Evolutionary conservation across 2,797 vertebrate genomes (phyloP), one percentile per base, ranked within the genome.

Genomic region (Neopelma chrysocephalum): DNA sequence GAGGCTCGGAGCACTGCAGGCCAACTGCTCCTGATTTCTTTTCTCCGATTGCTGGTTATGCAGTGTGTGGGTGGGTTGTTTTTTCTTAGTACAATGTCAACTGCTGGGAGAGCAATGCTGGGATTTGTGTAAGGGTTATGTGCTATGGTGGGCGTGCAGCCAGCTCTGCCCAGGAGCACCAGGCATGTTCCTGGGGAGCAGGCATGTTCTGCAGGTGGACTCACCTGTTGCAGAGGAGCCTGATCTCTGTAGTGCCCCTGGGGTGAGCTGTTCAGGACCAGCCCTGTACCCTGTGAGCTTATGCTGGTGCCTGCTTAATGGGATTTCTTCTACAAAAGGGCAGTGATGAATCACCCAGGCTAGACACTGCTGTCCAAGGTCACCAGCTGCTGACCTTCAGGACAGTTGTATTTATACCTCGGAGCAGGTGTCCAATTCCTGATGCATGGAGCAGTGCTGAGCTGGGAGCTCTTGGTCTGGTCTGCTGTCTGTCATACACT

Each of bases 381-480:
- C 70, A 79, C 86, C 90, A 96, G 89, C 91, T 94, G 89, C 90
- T 95, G 92, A 82, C 96, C 96, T 97, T 96, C 90, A 91, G 94
- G 91, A 82, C 86, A 89, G 77, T 11, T 19, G 51, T 82, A 96
- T 97, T 97, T 96, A 94, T 93, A 92, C 66, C 76, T 81, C 1
- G 0, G 50, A 92, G 81, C 60, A 61, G 71, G 79, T 15, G 0
- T 21, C 70, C 94, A 93, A 94, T 94, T 93, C 64, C 75, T 94
- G 93, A 92, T 95, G 81, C 42, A 21, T 1, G 1, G 21, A 62
- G 73, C 93, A 29, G 38, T 5, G 88, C 73, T 32, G 40, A 72
- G 53, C 58, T 43, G 36, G 34, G 65, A 84, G 45, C 56, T 76
- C 48, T 93, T 0, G 0, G 15, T 45, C 50, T 9, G 5, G 1